phyloP scores from a whole-genome alignment of 2,888 invertebrate species.

The Spicauda simplicius region DNA sequence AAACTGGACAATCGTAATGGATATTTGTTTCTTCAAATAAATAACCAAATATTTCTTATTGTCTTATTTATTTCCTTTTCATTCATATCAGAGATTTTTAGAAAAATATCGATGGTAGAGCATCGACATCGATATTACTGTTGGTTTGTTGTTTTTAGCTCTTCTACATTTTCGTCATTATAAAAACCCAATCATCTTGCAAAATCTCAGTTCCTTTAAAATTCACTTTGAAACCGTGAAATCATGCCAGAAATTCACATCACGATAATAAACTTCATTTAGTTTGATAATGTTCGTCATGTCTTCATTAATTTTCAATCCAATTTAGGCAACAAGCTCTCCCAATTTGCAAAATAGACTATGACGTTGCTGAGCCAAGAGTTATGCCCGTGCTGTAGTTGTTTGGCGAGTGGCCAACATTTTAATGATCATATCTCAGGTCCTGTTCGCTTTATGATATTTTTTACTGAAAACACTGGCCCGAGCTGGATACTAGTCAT shows the following conservation, averaged over 20 bases:
- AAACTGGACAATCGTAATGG: too few species aligned
- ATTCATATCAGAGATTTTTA: too few species aligned
- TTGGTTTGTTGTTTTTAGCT: too few species aligned
- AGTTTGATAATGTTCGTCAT: background rate
- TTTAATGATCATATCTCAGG: conserved; percentile 31
- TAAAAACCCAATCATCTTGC: too few species aligned
- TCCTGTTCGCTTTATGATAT: conserved; percentile 24
- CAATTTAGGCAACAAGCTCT: conserved; percentile 28
- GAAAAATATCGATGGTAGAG: too few species aligned
- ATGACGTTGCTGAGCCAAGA: conserved; percentile 2
- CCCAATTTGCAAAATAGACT: conserved; percentile 22
- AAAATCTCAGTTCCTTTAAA: too few species aligned
- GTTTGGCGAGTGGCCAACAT: conserved; percentile 19
- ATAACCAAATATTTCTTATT: too few species aligned
- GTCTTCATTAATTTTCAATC: conserved; percentile 26
- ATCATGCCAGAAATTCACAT: background rate
- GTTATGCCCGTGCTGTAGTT: conserved; percentile 9
- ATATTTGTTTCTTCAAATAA: too few species aligned
- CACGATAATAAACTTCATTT: background rate
- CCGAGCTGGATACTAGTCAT: background rate
- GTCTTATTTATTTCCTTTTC: too few species aligned
- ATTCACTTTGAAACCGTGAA: too few species aligned
- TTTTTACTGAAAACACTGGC: conserved; percentile 15
- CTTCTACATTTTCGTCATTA: too few species aligned
- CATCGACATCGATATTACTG: too few species aligned